Percentiles rank a stretch among this genome's conserved stretches.
These are phyloP conservation scores for Podocnemis expansa DNA, from an alignment of 2,113 vertebrate species.

Conservation along the genomic window DNA sequence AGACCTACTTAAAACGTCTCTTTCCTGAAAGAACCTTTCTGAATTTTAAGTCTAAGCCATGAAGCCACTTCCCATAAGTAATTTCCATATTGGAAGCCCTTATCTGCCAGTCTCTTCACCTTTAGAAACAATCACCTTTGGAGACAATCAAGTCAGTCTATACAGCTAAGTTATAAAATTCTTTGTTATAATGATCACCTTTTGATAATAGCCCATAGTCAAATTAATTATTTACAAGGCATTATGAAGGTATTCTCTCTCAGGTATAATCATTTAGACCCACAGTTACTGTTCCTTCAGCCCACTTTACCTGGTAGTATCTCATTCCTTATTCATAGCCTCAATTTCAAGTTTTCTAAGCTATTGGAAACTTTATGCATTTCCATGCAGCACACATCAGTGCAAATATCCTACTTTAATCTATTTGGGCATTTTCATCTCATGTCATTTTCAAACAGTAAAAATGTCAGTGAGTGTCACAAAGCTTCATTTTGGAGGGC, in stretches of 20 bases:
- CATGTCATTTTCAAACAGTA: not conserved
- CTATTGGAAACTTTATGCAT: not conserved
- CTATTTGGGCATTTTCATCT: not conserved
- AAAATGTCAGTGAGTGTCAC: not conserved
- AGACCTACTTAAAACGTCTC: not conserved
- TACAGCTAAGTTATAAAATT: constrained; percentile 44
- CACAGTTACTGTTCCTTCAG: constrained; percentile 49
- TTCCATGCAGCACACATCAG: not conserved
- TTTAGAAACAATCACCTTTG: constrained; percentile 18
- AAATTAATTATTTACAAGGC: constrained; percentile 61
- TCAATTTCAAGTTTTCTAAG: no score
- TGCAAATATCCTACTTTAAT: not conserved
- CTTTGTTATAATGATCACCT: constrained; percentile 52
- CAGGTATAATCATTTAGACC: constrained; percentile 46
- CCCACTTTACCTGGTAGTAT: constrained; percentile 54
- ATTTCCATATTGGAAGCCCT: constrained; percentile 12
- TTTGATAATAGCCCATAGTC: constrained; percentile 5
- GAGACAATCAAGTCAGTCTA: constrained; percentile 39
- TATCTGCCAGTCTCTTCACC: constrained; percentile 19
- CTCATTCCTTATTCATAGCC: constrained; percentile 35
- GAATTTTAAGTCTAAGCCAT: constrained; percentile 38
- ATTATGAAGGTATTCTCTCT: constrained; percentile 60
- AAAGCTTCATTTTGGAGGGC: not conserved
- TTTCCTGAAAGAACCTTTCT: constrained; percentile 12
- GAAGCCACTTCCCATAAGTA: constrained; percentile 33